Evolutionary conservation across 2,888 invertebrate species (phyloP), one percentile per base, ranked within the genome.

Genomic region (Brenthis daphne): DNA sequence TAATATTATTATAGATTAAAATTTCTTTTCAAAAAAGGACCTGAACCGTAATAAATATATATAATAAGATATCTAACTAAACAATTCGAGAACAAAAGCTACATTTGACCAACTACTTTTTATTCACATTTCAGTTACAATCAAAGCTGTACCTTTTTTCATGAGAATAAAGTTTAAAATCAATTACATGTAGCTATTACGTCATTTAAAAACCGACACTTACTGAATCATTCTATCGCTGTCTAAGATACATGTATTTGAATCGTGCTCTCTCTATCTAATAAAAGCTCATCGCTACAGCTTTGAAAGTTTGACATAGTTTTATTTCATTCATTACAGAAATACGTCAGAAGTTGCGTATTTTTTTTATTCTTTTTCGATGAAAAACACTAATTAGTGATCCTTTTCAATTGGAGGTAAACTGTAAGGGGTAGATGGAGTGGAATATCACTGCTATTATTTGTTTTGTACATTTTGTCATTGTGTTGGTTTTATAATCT

Each of bases 241-340:
- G 24, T 58, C 60, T 29, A 48, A n/a, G 29, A 60, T 50, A 60
- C 6, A 29, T 14, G n/a, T 50, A 50, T 29, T 16, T 48, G n/a
- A 50, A 60, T 69, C 48, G 55, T 57, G 64, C 43, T 61, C 43
- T 71, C 68, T 64, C 66, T 24, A 37, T 74, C 69, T 67, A 63
- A 63, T 43, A 55, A 55, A 58, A 57, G 51, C 50, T 6, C 13
- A 16, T 53, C 16, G 51, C 16, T 53, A 48, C 12, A 20, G 33
- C 33, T 12, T 33, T 63, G 24, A 29, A 64, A 71, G 43, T 64
- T 71, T 43, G 58, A 66, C 64, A 68, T 63, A 70, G 55, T 66
- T 68, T 64, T 66, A 64, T 71, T 71, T 64, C 51, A 63, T 65
- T 67, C 68, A 56, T 68, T 66, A 60, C 54, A 64, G 43, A 43